Conservation (phyloP, 2,888 invertebrate genomes). For the Eueremaeus valkanovi region DNA sequence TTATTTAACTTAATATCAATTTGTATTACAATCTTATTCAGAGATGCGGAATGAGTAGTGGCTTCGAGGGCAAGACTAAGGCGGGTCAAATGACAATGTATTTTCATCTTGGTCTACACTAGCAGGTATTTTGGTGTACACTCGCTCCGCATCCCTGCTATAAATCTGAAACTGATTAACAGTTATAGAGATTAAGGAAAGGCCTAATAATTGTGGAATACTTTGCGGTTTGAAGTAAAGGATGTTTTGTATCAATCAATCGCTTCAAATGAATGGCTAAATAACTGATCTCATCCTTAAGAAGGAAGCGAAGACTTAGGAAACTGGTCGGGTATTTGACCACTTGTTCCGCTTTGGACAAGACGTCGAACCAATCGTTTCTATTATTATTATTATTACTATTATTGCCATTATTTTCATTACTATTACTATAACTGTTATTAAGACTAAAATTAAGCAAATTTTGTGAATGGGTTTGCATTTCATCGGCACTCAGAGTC, state of each 20-base stretch:
- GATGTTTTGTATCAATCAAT: conserved; percentile 9
- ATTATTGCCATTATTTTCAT: neutral
- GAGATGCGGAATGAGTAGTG: too few relatives aligned
- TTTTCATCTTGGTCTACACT: too few relatives aligned
- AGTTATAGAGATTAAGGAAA: too few relatives aligned
- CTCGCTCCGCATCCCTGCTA: too few relatives aligned
- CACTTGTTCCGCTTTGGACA: neutral
- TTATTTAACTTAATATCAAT: too few relatives aligned
- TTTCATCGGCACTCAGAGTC: neutral
- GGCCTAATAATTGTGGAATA: neutral
- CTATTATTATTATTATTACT: neutral
- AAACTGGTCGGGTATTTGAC: conserved; percentile 2
- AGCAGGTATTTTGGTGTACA: too few relatives aligned
- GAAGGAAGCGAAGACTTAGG: neutral
- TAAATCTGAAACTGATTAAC: too few relatives aligned
- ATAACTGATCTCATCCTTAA: conserved; percentile 4
- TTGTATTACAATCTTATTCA: too few relatives aligned
- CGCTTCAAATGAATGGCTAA: neutral
- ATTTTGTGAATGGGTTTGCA: neutral
- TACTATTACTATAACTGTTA: neutral
- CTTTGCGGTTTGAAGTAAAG: conserved; percentile 2
- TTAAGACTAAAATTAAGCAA: neutral
- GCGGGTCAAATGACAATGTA: too few relatives aligned
- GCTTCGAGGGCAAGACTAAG: too few relatives aligned
- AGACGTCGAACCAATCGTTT: neutral